Evolutionary conservation across 2,113 vertebrate genomes (phyloP).

Genomic region (Naja naja): DNA sequence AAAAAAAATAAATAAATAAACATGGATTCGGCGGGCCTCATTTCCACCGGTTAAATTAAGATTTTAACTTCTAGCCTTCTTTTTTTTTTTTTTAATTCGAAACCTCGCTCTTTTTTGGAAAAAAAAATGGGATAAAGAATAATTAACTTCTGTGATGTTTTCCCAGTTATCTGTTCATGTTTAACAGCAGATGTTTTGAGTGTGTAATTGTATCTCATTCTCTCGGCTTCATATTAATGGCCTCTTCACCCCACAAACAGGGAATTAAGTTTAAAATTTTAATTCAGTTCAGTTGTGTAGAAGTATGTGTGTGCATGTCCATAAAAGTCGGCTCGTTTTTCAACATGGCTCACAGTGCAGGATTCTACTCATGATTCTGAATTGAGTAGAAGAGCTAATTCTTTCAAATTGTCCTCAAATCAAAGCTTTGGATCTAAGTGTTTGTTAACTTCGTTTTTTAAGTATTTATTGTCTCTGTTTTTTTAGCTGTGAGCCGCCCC

Average conservation of each 20-base stretch:
- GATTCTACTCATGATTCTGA: not conserved
- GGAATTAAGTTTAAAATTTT: not conserved
- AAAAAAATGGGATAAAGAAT: not conserved
- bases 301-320: not conserved
- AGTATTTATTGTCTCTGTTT: too few relatives aligned
- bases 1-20: not conserved
- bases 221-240: not conserved
- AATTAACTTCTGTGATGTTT: slow-evolving; percentile 23
- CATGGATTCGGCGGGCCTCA: not conserved
- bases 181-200: not conserved
- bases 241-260: not conserved
- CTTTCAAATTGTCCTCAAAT: not conserved
- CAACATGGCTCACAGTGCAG: not conserved
- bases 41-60: not conserved
- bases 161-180: slow-evolving; percentile 50
- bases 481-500: too few relatives aligned
- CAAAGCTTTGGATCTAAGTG: not conserved
- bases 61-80: not conserved
- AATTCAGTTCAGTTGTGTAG: not conserved
- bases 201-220: not conserved
- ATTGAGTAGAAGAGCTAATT: not conserved
- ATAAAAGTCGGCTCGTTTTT: not conserved
- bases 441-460: too few relatives aligned
- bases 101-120: not conserved
- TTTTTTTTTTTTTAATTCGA: not conserved